These are phyloP conservation scores for Channa argus DNA, from an alignment of 2,113 vertebrate species.

Conservation along the genomic window DNA sequence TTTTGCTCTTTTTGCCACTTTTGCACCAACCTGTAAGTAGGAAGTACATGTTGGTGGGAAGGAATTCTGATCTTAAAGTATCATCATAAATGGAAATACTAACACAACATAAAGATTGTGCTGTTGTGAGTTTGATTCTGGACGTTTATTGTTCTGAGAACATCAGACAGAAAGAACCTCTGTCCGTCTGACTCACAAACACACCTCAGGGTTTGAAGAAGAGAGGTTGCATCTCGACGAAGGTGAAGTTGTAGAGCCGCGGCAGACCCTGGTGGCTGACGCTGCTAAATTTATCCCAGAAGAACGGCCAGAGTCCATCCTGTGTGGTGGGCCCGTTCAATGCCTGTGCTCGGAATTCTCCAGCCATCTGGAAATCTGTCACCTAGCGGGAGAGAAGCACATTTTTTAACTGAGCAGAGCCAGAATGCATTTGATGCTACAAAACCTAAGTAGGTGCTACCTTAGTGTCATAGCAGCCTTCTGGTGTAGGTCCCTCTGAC, in stretches of 20 bases:
- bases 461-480: conserved; percentile 95
- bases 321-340: conserved; percentile 91
- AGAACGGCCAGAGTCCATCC: conserved; percentile 86
- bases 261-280: conserved; percentile 89
- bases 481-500: conserved; percentile 76
- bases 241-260: conserved; percentile 86
- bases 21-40: too few relatives aligned
- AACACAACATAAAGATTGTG: neutral
- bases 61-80: neutral
- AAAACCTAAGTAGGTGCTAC: conserved; percentile 61
- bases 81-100: neutral
- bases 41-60: neutral
- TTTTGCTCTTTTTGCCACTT: too few relatives aligned
- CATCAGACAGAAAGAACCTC: neutral
- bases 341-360: conserved; percentile 82
- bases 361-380: conserved; percentile 87
- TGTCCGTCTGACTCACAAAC: neutral
- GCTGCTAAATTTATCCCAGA: conserved; percentile 86
- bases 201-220: conserved; percentile 80
- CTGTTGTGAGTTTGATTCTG: neutral
- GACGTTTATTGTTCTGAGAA: neutral
- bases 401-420: neutral
- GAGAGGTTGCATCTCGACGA: conserved; percentile 86
- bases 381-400: conserved; percentile 77
- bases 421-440: neutral